These are phyloP conservation scores for Lateolabrax maculatus DNA, from an alignment of 2,797 vertebrate species.

Conservation along the genomic window DNA sequence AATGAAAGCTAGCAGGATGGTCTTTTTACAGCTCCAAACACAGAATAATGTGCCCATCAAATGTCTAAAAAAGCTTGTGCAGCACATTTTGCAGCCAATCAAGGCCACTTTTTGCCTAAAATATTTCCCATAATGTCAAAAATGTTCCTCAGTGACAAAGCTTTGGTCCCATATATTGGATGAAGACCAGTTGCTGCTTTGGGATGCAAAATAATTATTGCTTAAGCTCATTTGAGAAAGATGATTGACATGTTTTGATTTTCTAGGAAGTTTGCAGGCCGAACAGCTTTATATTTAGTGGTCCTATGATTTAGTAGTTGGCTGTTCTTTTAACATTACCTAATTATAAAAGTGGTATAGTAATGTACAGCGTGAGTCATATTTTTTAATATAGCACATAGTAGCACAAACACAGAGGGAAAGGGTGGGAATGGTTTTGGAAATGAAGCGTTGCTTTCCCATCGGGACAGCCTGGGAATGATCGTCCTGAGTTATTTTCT, in stretches of 20 bases:
- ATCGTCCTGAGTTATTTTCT: slow-evolving; percentile 40
- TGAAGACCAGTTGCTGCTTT: slow-evolving; percentile 1
- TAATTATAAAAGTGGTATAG: neutral
- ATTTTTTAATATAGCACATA: slow-evolving; percentile 17
- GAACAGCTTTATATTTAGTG: slow-evolving; percentile 5
- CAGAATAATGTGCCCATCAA: slow-evolving; percentile 1
- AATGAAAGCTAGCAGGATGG: neutral
- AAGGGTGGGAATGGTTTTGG: slow-evolving; percentile 18
- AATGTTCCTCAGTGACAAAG: slow-evolving; percentile 9
- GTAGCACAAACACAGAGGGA: slow-evolving; percentile 9
- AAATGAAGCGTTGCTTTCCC: slow-evolving; percentile 17
- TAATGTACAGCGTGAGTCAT: slow-evolving; percentile 26
- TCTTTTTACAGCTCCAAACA: slow-evolving; percentile 10
- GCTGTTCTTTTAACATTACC: slow-evolving; percentile 14
- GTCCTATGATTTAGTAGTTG: neutral
- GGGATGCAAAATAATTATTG: neutral
- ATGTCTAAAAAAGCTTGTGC: neutral
- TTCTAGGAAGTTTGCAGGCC: neutral
- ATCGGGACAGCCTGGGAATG: slow-evolving; percentile 58
- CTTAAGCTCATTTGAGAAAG: neutral
- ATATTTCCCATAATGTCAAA: slow-evolving; percentile 19
- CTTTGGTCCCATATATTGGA: neutral
- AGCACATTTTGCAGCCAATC: slow-evolving; percentile 1
- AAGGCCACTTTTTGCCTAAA: neutral
- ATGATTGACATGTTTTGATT: neutral